These are phyloP conservation scores for Nyctibius bracteatus DNA, from an alignment of 2,113 vertebrate species.

Conservation along the genomic window DNA sequence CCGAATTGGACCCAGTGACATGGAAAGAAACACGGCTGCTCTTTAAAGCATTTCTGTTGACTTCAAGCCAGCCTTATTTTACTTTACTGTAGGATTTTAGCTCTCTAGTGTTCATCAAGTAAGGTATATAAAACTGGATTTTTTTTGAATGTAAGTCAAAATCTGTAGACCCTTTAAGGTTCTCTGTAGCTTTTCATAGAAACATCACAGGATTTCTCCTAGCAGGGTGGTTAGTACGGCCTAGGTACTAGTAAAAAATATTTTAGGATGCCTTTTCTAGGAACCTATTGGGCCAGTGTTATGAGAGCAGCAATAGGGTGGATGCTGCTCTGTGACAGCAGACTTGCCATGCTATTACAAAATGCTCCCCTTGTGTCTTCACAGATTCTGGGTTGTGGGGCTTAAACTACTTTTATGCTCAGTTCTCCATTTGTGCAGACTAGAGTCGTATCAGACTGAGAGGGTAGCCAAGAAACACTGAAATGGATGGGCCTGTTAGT, in stretches of 20 bases:
- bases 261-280: neutral
- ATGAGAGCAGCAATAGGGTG: neutral
- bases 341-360: neutral
- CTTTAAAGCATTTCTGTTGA: conserved; percentile 21
- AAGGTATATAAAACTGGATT: neutral
- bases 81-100: neutral
- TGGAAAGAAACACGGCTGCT: neutral
- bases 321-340: neutral
- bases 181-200: neutral
- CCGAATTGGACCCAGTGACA: conserved; percentile 2
- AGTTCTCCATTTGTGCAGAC: neutral
- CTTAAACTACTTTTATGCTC: neutral
- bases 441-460: neutral
- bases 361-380: neutral
- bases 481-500: neutral
- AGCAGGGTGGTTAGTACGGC: neutral
- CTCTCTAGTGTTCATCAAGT: neutral
- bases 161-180: neutral
- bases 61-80: neutral
- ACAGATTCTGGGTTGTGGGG: neutral
- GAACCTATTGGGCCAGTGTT: neutral
- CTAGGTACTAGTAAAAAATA: neutral
- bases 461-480: neutral
- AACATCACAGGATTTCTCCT: neutral
- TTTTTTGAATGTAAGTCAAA: neutral